Conservation (phyloP, 2,113 vertebrate species). For the Butorides virescens region DNA sequence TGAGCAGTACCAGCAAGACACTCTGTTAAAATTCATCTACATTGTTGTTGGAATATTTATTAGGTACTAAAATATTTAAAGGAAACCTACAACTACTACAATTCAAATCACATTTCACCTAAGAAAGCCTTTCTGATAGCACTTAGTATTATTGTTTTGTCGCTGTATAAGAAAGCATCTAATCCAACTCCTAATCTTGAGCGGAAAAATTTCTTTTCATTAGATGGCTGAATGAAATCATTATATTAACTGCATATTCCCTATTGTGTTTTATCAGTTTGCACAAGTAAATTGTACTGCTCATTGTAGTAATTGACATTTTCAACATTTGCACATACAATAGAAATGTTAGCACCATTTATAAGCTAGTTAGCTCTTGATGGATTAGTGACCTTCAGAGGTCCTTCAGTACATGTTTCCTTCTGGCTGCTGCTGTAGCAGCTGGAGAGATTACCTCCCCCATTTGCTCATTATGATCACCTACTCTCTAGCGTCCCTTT, state of each 20-base stretch:
- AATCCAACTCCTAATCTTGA: background rate
- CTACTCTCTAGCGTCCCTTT: background rate
- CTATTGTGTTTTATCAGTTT: conserved; percentile 11
- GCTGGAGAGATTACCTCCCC: background rate
- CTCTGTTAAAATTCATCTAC: conserved; percentile 61
- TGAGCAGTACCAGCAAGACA: conserved; percentile 50
- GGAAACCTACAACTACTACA: conserved; percentile 35
- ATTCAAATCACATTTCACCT: conserved; percentile 52
- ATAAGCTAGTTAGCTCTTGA: background rate
- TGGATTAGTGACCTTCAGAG: conserved; percentile 8
- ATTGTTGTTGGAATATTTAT: conserved; percentile 65
- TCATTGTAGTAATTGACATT: conserved; percentile 13
- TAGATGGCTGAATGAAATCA: conserved; percentile 28
- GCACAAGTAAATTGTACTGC: background rate
- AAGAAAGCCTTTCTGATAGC: background rate
- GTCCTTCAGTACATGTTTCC: background rate
- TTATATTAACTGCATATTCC: background rate
- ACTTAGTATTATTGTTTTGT: background rate
- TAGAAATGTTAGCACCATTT: background rate
- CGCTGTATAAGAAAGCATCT: background rate
- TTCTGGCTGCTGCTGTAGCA: background rate
- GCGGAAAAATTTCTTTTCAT: conserved; percentile 12
- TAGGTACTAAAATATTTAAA: conserved; percentile 69
- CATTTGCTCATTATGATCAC: background rate
- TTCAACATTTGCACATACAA: background rate